Conservation (phyloP, 2,888 invertebrate species). For the Oligia fasciuncula region DNA sequence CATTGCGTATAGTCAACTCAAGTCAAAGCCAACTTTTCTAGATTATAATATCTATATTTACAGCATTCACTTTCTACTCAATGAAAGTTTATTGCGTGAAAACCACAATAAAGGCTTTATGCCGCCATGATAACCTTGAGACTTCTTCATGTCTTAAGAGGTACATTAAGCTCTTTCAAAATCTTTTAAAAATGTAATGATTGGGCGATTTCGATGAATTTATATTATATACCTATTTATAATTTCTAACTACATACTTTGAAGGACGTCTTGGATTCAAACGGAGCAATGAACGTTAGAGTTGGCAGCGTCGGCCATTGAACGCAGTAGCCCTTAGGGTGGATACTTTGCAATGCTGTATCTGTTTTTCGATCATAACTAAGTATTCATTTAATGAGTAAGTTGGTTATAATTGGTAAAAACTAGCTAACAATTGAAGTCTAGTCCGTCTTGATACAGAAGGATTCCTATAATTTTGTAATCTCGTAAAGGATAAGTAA, state of each 20-base stretch:
- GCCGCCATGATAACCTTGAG: slow-evolving; percentile 27
- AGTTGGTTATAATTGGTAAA: neutral
- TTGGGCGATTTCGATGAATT: slow-evolving; percentile 14
- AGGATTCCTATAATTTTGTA: neutral
- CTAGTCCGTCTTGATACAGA: neutral
- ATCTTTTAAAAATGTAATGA: neutral
- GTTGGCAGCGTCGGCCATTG: slow-evolving; percentile 30
- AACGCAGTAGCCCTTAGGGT: slow-evolving; percentile 34
- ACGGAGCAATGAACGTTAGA: slow-evolving; percentile 48
- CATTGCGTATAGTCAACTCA: slow-evolving; percentile 13
- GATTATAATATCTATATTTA: slow-evolving; percentile 24
- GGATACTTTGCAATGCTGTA: slow-evolving; percentile 16
- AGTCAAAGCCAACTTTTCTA: slow-evolving; percentile 17
- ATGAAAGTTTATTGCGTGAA: slow-evolving; percentile 44
- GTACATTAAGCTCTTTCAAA: slow-evolving; percentile 15
- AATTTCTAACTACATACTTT: slow-evolving; percentile 30
- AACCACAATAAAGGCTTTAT: slow-evolving; percentile 36
- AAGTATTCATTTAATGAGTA: neutral
- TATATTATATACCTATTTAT: slow-evolving; percentile 21
- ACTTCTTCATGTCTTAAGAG: slow-evolving; percentile 10
- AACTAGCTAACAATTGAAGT: neutral
- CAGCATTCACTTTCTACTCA: slow-evolving; percentile 38
- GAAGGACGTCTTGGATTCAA: slow-evolving; percentile 54
- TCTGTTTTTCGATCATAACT: slow-evolving; percentile 8
- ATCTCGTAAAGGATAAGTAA: neutral